Base-by-base conservation (phyloP, 2,113 vertebrate genomes). In the Microtus pennsylvanicus region DNA sequence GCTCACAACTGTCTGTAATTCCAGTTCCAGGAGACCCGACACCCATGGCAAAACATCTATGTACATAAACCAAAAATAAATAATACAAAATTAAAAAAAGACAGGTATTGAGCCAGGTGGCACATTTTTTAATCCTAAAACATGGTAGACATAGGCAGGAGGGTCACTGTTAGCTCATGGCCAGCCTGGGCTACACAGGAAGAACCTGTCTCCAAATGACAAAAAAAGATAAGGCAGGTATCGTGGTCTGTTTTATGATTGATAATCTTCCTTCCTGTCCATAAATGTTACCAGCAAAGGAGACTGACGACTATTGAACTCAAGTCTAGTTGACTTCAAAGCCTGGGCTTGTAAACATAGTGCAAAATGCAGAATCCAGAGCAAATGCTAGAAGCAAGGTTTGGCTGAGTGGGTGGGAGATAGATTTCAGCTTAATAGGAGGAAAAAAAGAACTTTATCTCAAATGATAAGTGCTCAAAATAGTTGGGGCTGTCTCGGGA, bases 391-490 rank as follows among this genome's bases (percentile, higher is more conserved):
- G 72, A 78, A 91, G n/a, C 11, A 86, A 70, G 72, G 76, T 90
- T 52, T 76, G 87, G 13, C 85, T 94, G 72, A 86, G 88, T 92
- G 86, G 94, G 87, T 93, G 89, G 85, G 80, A 94, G 92, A 92
- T 81, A 80, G 70, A 90, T 95, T 97, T 97, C 94, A 90, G 45
- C 5, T 90, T 93, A 93, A 94, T 85, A 75, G 77, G 78, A 97
- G 85, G 82, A 65, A 83, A 75, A 80, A 80, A 81, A 78, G 94
- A 92, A n/a, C 88, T 94, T 72, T n/a, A 33, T 94, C 92, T 95
- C 87, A 83, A 35, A 35, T 94, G 91, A 78, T 38, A 92, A 69
- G 30, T 81, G 35, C 93, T 95, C 35, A 89, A 92, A 95, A 92
- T 90, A 97, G 89, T 76, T 38, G 14, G 35, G 69, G 75, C 87